Percentiles rank a stretch among this genome's conserved stretches.
Evolutionary conservation across 2,797 vertebrate genomes (phyloP).

Genomic region (Diplodus sargus): DNA sequence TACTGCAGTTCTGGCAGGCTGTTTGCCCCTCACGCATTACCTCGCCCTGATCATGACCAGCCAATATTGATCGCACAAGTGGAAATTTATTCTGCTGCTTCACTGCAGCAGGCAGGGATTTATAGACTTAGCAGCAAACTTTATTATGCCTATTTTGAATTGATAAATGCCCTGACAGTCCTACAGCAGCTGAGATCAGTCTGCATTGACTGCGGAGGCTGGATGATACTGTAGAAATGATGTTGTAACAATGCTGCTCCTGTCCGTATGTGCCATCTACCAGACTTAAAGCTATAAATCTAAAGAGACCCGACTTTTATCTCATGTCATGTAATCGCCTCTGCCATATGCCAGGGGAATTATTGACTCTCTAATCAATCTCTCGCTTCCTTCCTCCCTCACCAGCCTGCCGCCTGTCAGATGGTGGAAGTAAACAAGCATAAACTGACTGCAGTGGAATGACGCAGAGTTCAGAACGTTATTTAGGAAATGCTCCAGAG

Average conservation of each 20-base stretch:
- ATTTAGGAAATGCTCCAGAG: conserved; percentile 24
- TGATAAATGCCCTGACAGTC: conserved; percentile 23
- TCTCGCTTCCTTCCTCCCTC: conserved; percentile 20
- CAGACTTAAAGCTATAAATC: conserved; percentile 23
- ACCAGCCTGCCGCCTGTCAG: conserved; percentile 34
- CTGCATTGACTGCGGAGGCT: conserved; percentile 3
- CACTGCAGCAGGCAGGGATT: conserved; percentile 12
- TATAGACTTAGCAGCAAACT: no score
- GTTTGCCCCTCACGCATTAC: conserved; percentile 20
- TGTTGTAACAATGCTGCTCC: neutral
- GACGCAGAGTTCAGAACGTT: conserved; percentile 23
- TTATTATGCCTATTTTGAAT: neutral
- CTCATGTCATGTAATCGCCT: conserved; percentile 46
- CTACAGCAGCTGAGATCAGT: conserved; percentile 9
- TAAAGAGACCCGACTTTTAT: conserved; percentile 21
- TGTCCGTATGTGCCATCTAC: neutral
- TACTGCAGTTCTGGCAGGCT: neutral
- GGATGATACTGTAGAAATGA: neutral
- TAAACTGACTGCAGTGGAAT: conserved; percentile 36
- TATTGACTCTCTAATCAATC: conserved; percentile 55
- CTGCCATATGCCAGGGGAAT: conserved; percentile 58
- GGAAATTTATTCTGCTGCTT: conserved; percentile 38
- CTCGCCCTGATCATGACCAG: conserved; percentile 10
- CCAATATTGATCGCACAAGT: conserved; percentile 37
- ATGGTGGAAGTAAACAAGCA: conserved; percentile 45